These are phyloP conservation scores for Noctua janthe DNA, from an alignment of 2,888 invertebrate species.

Conservation along the genomic window DNA sequence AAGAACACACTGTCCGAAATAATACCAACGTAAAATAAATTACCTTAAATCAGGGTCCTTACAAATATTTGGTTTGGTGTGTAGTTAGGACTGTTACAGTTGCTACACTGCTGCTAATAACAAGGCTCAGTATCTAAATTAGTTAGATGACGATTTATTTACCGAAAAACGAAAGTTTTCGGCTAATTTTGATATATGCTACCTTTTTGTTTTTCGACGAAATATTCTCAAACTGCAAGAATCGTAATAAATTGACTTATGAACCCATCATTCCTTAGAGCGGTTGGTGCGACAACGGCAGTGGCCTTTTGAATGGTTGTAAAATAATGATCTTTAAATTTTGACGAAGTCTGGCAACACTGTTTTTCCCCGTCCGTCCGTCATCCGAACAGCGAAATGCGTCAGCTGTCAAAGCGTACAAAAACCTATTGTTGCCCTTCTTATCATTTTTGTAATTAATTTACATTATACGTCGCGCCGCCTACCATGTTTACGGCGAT, in stretches of 20 bases:
- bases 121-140: not conserved
- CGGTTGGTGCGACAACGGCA: too few species aligned
- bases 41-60: conserved; percentile 1
- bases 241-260: not conserved
- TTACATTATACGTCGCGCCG: conserved; percentile 45
- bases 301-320: too few species aligned
- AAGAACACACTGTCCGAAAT: conserved; percentile 9
- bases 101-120: not conserved
- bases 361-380: not conserved
- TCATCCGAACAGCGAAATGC: conserved; percentile 45
- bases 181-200: not conserved
- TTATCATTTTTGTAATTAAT: conserved; percentile 64
- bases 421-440: conserved; percentile 53
- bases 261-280: not conserved
- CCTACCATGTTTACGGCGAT: conserved; percentile 74
- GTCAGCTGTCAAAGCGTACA: conserved; percentile 62
- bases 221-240: not conserved
- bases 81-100: not conserved
- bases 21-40: conserved; percentile 29
- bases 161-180: not conserved
- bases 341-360: conserved; percentile 22
- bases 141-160: not conserved
- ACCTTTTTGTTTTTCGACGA: not conserved
- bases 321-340: not conserved
- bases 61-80: not conserved